Evolutionary conservation across 2,888 invertebrate genomes (phyloP), one percentile per base, ranked within the genome.

Genomic region (Sinopyrophorus schimmeli): DNA sequence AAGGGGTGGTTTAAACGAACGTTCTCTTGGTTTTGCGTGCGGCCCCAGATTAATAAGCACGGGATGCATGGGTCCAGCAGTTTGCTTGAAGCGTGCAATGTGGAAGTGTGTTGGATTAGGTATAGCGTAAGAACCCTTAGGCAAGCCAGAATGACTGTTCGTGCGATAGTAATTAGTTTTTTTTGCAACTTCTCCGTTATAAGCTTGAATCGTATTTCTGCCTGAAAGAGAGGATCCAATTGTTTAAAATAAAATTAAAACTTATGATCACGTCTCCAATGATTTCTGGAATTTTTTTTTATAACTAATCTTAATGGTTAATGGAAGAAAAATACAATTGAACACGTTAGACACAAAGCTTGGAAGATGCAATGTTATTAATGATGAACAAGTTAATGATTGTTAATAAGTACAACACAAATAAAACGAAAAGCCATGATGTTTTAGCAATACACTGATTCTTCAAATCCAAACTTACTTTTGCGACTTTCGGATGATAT

Each of bases 51-150:
- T 62, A 28, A 69, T 52, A 38, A 71, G 54, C 34, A 57, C 40
- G 18, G 73, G 71, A 14, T 64, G 64, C 55, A 61, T 60, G 24
- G 58, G 56, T 43, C 57, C 53, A 34, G 67, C 58, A 10, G 65
- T 58, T 35, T 67, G 56, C 20, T 56, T 63, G 37, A 63, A 55
- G 30, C 61, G 69, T 9, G 61, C 71, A 50, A 73, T 62, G 55
- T 74, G 74, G 62, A 66, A 74, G 54, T 74, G 74, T 18, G 59
- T 59, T 26, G 74, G 74, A 54, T 73, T 73, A 32, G 74, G 74
- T 7, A 65, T 51, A 31, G 55, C 34, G 55, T 71, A 74, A 3
- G 73, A 70, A 31, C 74, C 74, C 44, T 68, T 69, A 5, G 73
- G 74, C 26, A 72, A 63, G 23, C 73, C 73, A 34, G 67, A 63